Base-by-base conservation (phyloP, 2,888 invertebrate species). In the Drosophila mulleri region DNA sequence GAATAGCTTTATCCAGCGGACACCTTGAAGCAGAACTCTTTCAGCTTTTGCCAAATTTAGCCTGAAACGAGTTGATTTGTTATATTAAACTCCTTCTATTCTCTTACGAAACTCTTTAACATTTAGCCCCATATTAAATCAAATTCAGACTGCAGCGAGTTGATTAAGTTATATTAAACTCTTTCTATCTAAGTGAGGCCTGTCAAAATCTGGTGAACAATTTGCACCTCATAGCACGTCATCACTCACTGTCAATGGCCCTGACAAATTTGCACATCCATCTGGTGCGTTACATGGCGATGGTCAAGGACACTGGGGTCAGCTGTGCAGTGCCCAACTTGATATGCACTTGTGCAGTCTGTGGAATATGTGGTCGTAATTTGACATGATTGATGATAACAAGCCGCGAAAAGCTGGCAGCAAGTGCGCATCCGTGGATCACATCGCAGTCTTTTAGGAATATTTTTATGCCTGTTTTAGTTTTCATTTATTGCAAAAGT, bases 331-430 rank as follows among this genome's bases (percentile, higher is more conserved):
- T 14, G 37, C 4, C 35, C 52, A 37, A 35, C 42, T 41, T 60
- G 52, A 20, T 41, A 65, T 85, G 80, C 72, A 85, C 45, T 48
- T 63, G 68, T n/a, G 32, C 66, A 77, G 16, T 48, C 59, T 44
- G 60, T 42, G 6, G 59, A 56, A 69, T 32, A 50, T 48, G 18
- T 41, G n/a, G 37, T 58, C 64, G 67, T 54, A 57, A 67, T 14
- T 69, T 54, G 56, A 29, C 60, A 61, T 78, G 72, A 81, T 81
- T 88, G 80, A 79, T 88, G 86, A 74, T 68, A 64, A 59, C 52
- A 71, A 56, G 67, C 60, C 50, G 65, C 57, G 58, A 53, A 67
- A 67, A 65, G 39, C 64, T 61, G 66, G 26, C 71, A 67, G 59
- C 37, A 42, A 29, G 18, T 48, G n/a, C 14, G 23, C 37, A 41